These are phyloP conservation scores for Rhabdophis nuchalis DNA, from an alignment of 2,797 vertebrate species.

Conservation along the genomic window DNA sequence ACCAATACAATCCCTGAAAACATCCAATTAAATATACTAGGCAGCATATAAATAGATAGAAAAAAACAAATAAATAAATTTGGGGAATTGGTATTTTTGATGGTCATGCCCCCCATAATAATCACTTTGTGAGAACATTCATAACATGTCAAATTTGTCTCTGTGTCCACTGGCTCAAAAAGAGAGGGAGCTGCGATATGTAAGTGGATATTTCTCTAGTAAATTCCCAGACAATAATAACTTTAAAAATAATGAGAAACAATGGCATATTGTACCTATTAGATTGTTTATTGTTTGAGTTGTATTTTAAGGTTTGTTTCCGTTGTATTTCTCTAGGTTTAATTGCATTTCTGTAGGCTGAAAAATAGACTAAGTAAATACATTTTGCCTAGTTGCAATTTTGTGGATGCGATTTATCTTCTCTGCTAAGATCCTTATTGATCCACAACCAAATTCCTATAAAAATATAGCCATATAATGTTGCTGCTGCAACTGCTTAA, in stretches of 20 bases:
- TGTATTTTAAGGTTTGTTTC: neutral
- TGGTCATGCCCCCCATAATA: neutral
- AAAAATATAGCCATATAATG: neutral
- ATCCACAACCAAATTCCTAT: neutral
- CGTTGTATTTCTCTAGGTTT: neutral
- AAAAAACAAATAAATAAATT: neutral
- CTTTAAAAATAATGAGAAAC: neutral
- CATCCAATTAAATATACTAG: neutral
- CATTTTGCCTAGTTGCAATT: neutral
- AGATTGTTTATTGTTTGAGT: neutral
- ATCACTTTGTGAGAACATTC: neutral
- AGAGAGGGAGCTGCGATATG: neutral
- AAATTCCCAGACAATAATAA: neutral
- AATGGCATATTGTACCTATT: neutral
- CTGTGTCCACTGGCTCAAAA: neutral
- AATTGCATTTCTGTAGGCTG: neutral
- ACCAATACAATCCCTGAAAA: neutral
- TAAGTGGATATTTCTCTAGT: neutral
- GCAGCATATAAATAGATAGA: neutral
- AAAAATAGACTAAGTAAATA: neutral
- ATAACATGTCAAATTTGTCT: neutral
- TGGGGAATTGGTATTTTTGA: neutral
- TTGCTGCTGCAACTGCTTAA: neutral
- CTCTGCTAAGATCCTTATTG: neutral
- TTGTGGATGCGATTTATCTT: neutral